Percentiles rank a stretch among this genome's conserved stretches.
These are phyloP conservation scores for Stomatorhinus ivindoensis DNA, from an alignment of 2,113 vertebrate genomes.

Conservation along the genomic window DNA sequence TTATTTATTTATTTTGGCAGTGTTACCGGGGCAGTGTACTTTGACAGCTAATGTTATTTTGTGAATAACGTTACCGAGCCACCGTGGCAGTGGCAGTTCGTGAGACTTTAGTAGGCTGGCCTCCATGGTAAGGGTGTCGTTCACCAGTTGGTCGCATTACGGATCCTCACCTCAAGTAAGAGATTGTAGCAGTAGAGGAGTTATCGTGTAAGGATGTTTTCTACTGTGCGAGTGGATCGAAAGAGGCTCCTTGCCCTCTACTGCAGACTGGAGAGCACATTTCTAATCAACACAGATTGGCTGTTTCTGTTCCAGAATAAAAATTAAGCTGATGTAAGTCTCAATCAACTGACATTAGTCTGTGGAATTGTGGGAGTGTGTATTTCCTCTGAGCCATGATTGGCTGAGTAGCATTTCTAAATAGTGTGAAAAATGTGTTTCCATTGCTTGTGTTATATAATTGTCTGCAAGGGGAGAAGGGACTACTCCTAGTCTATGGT, in stretches of 20 bases:
- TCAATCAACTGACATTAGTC: neutral
- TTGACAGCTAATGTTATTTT: neutral
- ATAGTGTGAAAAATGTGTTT: neutral
- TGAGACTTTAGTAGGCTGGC: neutral
- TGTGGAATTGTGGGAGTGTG: neutral
- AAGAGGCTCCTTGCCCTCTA: slow-evolving; percentile 10
- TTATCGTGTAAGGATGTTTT: slow-evolving; percentile 28
- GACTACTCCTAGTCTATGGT: slow-evolving; percentile 17
- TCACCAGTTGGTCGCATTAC: neutral
- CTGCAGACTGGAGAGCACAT: neutral
- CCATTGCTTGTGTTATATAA: neutral
- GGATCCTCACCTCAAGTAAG: neutral
- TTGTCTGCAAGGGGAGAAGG: neutral
- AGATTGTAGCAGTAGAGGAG: neutral
- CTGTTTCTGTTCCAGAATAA: neutral
- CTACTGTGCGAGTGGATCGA: slow-evolving; percentile 35
- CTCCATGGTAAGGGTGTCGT: neutral
- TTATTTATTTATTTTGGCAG: neutral
- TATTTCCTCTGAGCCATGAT: neutral
- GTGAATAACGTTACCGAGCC: neutral
- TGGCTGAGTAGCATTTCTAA: neutral
- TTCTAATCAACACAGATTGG: neutral
- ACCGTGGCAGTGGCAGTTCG: neutral
- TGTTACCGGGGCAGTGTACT: neutral
- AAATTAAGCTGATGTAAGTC: neutral